Percentiles rank a stretch among this genome's conserved stretches.
These are phyloP conservation scores for Siphamia tubifer DNA, from an alignment of 2,113 vertebrate species.

Conservation along the genomic window DNA sequence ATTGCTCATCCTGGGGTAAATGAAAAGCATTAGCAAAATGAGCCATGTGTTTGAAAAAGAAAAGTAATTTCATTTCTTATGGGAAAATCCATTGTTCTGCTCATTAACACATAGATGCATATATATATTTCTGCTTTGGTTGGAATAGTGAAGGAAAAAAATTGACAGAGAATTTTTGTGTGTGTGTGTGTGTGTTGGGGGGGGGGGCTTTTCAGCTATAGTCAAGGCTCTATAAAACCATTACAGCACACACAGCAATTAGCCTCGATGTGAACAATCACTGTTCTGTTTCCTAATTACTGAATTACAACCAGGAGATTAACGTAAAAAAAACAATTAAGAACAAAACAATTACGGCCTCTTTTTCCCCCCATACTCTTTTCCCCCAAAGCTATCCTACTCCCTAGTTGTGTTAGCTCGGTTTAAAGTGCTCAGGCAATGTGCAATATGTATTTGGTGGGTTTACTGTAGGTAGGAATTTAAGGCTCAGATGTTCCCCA, in stretches of 20 bases:
- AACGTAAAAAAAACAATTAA: slow-evolving; percentile 72
- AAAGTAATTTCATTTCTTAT: slow-evolving; percentile 17
- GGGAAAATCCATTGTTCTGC: slow-evolving; percentile 15
- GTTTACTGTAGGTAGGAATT: slow-evolving; percentile 7
- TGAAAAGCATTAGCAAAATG: neutral
- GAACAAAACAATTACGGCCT: slow-evolving; percentile 69
- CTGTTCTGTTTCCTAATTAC: slow-evolving; percentile 67
- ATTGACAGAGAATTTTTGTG: neutral
- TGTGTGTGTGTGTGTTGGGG: neutral
- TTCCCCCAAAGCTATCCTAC: slow-evolving; percentile 17
- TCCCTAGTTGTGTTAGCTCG: slow-evolving; percentile 19
- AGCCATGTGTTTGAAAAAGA: neutral
- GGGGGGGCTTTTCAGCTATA: slow-evolving; percentile 13
- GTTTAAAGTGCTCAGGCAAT: slow-evolving; percentile 17
- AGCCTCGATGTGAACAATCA: slow-evolving; percentile 61
- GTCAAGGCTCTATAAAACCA: slow-evolving; percentile 36
- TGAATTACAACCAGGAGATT: slow-evolving; percentile 70
- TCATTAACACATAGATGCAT: neutral
- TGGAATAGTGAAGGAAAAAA: neutral
- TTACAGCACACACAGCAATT: slow-evolving; percentile 64
- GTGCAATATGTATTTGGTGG: neutral
- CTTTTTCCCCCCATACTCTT: neutral
- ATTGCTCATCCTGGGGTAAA: neutral
- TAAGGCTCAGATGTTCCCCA: slow-evolving; percentile 46
- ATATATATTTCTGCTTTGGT: slow-evolving; percentile 11